Base-by-base conservation (phyloP, 2,113 vertebrate genomes). In the Catharus fuscescens region DNA sequence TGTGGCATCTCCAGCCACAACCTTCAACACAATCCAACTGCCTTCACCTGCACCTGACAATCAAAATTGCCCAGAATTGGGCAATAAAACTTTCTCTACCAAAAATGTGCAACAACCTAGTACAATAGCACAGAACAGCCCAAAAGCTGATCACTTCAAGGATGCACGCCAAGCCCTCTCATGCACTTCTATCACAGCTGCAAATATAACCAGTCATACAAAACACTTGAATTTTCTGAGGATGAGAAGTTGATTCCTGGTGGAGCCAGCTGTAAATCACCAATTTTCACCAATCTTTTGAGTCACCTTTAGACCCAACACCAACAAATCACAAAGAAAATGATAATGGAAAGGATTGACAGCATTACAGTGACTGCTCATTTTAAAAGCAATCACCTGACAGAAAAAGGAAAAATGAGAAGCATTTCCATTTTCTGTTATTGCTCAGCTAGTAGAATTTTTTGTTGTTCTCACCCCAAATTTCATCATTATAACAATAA, bases 351-450 rank as follows among this genome's bases (percentile, higher is more conserved):
- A 92, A 92, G 9, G 10, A 80, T 38, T 85, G 45, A 57, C 28
- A 86, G 16, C 53, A 47, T 62, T 54, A 90, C 5, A 56, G 67
- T 19, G 88, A 71, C 21, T 36, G 40, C 8, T 72, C 50, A 24
- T 88, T 95, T 90, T 65, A 86, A 84, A 52, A 70, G 15, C 20
- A 45, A 61, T 53, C 79, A 80, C 42, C 70, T 91, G 44, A 85
- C 36, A 85, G 29, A 89, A 91, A 93, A 82, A 65, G 44, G 31
- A 85, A 85, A 82, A 95, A 85, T 76, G 18, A 90, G 36, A 78
- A 82, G 18, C 36, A 50, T 94, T 95, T 94, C n/a, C 53, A 18
- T 79, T 81, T 87, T 94, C 40, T 92, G 74, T 85, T 88, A 40
- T 53, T 82, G 45, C 19, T 31, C 50, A 82, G 62, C 31, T 73